Conservation (phyloP, 1,140 invertebrate species). For the Tetramorium alpestre region DNA sequence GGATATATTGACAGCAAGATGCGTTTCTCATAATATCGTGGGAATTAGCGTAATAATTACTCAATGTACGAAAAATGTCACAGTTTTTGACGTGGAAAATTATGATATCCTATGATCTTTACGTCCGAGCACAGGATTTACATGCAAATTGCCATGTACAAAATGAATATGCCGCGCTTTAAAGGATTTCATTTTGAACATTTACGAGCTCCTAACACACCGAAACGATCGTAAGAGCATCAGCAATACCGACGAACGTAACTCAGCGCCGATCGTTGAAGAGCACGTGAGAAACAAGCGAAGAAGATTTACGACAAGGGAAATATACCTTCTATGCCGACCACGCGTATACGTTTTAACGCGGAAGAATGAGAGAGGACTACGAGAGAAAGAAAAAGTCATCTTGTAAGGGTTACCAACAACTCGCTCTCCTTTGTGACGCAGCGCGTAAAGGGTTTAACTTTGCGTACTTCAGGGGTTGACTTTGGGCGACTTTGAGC, state of each 20-base stretch:
- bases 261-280: slow-evolving; percentile 73
- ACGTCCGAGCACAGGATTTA: slow-evolving; percentile 55
- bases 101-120: slow-evolving; percentile 53
- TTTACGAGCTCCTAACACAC: slow-evolving; percentile 71
- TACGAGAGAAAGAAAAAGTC: slow-evolving; percentile 47
- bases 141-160: slow-evolving; percentile 66
- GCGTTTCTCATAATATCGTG: neutral
- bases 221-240: slow-evolving; percentile 45
- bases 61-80: neutral
- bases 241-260: slow-evolving; percentile 55
- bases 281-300: slow-evolving; percentile 74
- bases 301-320: slow-evolving; percentile 76
- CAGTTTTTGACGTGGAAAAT: slow-evolving; percentile 13
- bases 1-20: neutral
- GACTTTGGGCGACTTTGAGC: slow-evolving; percentile 28
- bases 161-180: slow-evolving; percentile 70
- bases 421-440: slow-evolving; percentile 77
- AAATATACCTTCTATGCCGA: slow-evolving; percentile 62
- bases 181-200: slow-evolving; percentile 72
- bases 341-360: slow-evolving; percentile 63
- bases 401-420: slow-evolving; percentile 68
- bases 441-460: slow-evolving; percentile 76
- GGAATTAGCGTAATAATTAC: slow-evolving; percentile 13
- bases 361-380: slow-evolving; percentile 65
- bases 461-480: slow-evolving; percentile 59